These are phyloP conservation scores for Drosophila aldrichi DNA, from an alignment of 2,888 invertebrate genomes.

Conservation along the genomic window DNA sequence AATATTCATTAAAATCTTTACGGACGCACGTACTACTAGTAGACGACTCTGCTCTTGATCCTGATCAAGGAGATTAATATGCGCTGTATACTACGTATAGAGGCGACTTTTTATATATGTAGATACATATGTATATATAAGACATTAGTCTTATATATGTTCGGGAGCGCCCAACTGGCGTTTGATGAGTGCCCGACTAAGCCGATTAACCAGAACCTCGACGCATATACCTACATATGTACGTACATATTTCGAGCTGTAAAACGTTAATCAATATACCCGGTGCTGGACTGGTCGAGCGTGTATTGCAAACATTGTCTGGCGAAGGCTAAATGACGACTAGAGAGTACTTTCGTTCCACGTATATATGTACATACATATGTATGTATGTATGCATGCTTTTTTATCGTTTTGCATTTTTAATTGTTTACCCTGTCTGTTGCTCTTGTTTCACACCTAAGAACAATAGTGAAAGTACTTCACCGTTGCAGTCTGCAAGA, in stretches of 20 bases:
- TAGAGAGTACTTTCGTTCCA: slow-evolving; percentile 22
- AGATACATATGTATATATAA: too few species aligned
- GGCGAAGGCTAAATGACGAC: slow-evolving; percentile 17
- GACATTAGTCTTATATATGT: too few species aligned
- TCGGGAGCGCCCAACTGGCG: background rate
- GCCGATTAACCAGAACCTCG: background rate
- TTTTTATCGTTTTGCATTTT: slow-evolving; percentile 53
- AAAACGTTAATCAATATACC: background rate
- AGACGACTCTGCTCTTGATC: too few species aligned
- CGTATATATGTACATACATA: too few species aligned
- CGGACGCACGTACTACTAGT: too few species aligned
- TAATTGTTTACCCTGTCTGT: slow-evolving; percentile 60
- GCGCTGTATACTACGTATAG: too few species aligned
- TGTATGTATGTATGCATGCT: too few species aligned
- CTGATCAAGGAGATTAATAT: too few species aligned
- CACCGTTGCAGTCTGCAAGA: slow-evolving; percentile 57
- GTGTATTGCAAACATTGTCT: slow-evolving; percentile 10
- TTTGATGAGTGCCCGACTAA: background rate
- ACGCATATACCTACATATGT: background rate
- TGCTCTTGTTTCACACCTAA: slow-evolving; percentile 67
- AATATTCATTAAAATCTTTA: too few species aligned
- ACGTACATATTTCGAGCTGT: too few species aligned
- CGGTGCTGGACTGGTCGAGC: background rate
- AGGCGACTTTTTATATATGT: too few species aligned
- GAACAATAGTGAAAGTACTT: slow-evolving; percentile 72